Evolutionary conservation across 2,888 invertebrate species (phyloP).

Genomic region (Protophormia terraenovae): DNA sequence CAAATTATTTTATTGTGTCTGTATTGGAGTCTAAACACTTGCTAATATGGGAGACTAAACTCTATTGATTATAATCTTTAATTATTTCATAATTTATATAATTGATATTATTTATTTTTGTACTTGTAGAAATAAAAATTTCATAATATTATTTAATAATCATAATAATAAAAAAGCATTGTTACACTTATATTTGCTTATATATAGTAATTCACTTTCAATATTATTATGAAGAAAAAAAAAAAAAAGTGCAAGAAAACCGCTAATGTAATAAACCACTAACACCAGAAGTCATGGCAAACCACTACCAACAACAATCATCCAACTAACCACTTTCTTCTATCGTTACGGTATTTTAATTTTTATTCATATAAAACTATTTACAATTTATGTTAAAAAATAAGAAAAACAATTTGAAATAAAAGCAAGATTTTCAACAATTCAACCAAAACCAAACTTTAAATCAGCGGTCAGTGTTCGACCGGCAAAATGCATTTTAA

Average conservation of each 20-base stretch:
- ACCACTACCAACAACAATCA: background rate
- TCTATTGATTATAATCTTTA: background rate
- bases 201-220: slow-evolving; percentile 56
- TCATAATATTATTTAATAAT: slow-evolving; percentile 35
- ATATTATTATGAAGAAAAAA: slow-evolving; percentile 9
- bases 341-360: slow-evolving; percentile 65
- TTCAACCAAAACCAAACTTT: slow-evolving; percentile 54
- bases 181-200: slow-evolving; percentile 39
- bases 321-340: slow-evolving; percentile 59
- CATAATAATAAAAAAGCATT: slow-evolving; percentile 12
- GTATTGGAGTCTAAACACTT: background rate
- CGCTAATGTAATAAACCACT: slow-evolving; percentile 3
- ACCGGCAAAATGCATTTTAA: slow-evolving; percentile 53
- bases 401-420: background rate
- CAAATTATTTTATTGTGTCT: background rate
- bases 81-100: slow-evolving; percentile 45
- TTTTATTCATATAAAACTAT: slow-evolving; percentile 44
- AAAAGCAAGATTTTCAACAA: slow-evolving; percentile 56
- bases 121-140: slow-evolving; percentile 19
- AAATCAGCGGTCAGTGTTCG: slow-evolving; percentile 66
- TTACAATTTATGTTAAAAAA: slow-evolving; percentile 44
- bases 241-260: slow-evolving; percentile 4
- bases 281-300: slow-evolving; percentile 64
- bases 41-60: background rate
- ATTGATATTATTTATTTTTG: slow-evolving; percentile 47